These are phyloP conservation scores for Charadrius vociferus DNA, from an alignment of 2,113 vertebrate species.

Conservation along the genomic window DNA sequence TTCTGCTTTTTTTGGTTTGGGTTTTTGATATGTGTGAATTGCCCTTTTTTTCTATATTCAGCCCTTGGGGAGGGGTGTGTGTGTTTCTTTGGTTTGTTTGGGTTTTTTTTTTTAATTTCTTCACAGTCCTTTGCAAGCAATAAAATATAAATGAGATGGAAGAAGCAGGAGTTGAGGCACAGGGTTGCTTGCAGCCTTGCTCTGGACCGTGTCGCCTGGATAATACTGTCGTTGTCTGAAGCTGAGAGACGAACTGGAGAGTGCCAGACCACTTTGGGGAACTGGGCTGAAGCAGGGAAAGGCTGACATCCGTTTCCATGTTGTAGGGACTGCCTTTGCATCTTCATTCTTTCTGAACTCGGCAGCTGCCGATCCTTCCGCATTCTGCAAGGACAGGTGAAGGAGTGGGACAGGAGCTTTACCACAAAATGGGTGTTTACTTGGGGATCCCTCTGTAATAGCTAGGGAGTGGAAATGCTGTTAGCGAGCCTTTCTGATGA, in stretches of 20 bases:
- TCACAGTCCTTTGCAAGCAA: not conserved
- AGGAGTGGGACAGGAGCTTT: not conserved
- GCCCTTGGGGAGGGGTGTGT: not conserved
- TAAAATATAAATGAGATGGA: not conserved
- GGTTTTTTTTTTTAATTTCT: not conserved
- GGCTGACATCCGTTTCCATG: accelerated
- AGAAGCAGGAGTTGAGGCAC: not conserved
- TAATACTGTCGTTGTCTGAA: not conserved
- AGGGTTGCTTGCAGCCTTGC: not conserved
- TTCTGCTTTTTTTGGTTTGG: not conserved
- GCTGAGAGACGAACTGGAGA: not conserved
- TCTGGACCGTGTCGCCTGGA: not conserved
- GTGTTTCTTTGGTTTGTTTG: not conserved
- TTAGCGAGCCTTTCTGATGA: not conserved
- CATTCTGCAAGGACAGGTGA: not conserved
- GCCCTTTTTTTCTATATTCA: not conserved
- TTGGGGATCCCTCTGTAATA: not conserved
- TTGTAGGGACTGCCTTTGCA: not conserved
- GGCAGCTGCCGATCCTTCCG: not conserved
- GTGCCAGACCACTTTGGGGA: not conserved
- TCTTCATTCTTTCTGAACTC: not conserved
- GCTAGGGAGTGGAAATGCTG: accelerated
- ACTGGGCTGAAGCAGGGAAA: not conserved
- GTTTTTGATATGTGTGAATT: not conserved
- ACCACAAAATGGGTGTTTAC: not conserved